Base-by-base conservation (phyloP, 2,113 vertebrate genomes). In the Cynocephalus volans region DNA sequence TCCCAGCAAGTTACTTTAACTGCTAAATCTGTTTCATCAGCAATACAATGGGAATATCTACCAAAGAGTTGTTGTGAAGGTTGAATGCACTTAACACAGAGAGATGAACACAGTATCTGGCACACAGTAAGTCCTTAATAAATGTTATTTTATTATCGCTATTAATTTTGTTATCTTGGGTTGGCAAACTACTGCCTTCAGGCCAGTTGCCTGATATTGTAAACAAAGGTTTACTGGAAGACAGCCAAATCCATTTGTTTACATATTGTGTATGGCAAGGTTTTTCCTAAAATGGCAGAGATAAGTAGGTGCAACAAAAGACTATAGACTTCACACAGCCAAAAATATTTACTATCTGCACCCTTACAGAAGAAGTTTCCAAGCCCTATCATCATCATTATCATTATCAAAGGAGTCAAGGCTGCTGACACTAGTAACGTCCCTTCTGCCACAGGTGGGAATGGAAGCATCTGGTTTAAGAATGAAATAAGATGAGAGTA, bases 121-220 rank as follows among this genome's bases (percentile, higher is more conserved):
- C 8, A 50, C 19, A 72, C 41, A 83, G 54, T 36, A 94, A 65
- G 6, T 76, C 62, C 50, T 79, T 50, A 73, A n/a, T 84, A 67
- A 91, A 50, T n/a, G 3, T 73, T 58, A 84, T 9, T 67, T 97
- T 92, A 52, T 97, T 92, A 52, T 48, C 86, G 85, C 72, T 36
- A 75, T 48, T 94, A 60, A 87, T 76, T 70, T 93, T 56, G 91
- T 19, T 80, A 76, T 36, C 4, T 33, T 21, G 26, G 11, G n/a
- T 12, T 81, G 54, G 82, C 60, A 70, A 84, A 83, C 64, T 60
- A 58, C 26, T 52, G 56, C 45, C 56, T 50, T 2, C 11, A 75
- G 50, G 45, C 10, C 14, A 21, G 50, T 21, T 62, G 26, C 62
- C 82, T 86, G 60, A 82, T 64, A 88, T 77, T 90, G 21, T n/a